Conservation (phyloP, 2,888 invertebrate genomes). For the Galerucella pusilla region DNA sequence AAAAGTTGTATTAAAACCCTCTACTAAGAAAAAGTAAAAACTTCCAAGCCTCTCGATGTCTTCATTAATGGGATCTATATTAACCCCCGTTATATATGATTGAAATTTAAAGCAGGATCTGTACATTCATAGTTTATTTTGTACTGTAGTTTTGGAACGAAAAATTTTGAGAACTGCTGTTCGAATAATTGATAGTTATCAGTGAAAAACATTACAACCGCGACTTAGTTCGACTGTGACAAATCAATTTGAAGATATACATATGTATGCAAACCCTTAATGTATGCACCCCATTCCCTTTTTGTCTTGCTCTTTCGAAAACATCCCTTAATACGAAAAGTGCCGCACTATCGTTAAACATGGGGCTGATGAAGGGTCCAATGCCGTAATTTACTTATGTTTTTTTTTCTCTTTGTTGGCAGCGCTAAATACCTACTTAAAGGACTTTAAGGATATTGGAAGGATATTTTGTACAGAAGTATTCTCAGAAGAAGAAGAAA, state of each 20-base stretch:
- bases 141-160: no score
- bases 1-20: slow-evolving; percentile 38
- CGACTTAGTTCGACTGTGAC: slow-evolving; percentile 65
- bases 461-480: no score
- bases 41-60: no score
- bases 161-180: slow-evolving; percentile 51
- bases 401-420: slow-evolving; percentile 14
- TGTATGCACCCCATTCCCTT: slow-evolving; percentile 63
- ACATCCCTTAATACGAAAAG: slow-evolving; percentile 58
- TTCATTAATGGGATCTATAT: no score
- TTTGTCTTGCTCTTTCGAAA: slow-evolving; percentile 48
- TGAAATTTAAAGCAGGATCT: no score
- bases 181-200: slow-evolving; percentile 62
- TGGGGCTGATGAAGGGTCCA: slow-evolving; percentile 37
- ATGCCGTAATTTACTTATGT: slow-evolving; percentile 26
- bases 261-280: slow-evolving; percentile 64
- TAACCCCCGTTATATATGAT: no score
- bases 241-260: slow-evolving; percentile 68
- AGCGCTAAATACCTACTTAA: not conserved
- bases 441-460: not conserved
- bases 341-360: slow-evolving; percentile 53
- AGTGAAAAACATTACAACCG: slow-evolving; percentile 63
- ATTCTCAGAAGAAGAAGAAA: no score
- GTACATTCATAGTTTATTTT: no score
- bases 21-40: no score